Conservation (phyloP, 1,140 invertebrate species). For the Heterodera carotae region DNA sequence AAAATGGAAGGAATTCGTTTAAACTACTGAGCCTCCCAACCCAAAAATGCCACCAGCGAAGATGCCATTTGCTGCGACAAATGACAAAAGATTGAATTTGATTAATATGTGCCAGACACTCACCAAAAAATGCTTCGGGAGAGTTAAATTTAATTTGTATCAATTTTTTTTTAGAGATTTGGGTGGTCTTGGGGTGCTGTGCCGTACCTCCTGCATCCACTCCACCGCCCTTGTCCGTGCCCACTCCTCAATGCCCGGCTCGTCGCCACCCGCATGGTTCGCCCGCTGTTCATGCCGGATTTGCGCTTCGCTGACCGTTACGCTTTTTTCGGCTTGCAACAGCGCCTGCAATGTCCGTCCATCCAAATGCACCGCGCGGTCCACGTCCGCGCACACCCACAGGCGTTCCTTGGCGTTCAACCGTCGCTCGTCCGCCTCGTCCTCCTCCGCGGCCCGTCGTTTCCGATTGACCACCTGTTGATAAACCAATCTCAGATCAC, state of each 20-base stretch:
- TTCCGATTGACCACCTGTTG: background rate
- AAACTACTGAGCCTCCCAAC: no score
- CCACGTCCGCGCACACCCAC: conserved; percentile 38
- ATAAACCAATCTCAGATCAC: no score
- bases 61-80: no score
- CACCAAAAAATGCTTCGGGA: no score
- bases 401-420: conserved; percentile 27
- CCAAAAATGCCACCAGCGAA: no score
- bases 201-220: conserved; percentile 23
- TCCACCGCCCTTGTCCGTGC: conserved; percentile 14
- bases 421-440: conserved; percentile 15
- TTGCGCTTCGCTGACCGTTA: conserved; percentile 24
- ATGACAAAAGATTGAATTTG: no score
- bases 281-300: conserved; percentile 7
- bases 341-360: conserved; percentile 24
- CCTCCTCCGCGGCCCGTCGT: conserved; percentile 5
- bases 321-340: conserved; percentile 27
- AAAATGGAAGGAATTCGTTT: background rate
- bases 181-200: no score
- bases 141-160: no score
- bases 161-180: no score
- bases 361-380: conserved; percentile 40
- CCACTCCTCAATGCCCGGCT: conserved; percentile 21
- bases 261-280: background rate
- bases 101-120: no score